These are phyloP conservation scores for Siderastrea radians DNA, from an alignment of 92 coral and sea anemone species.

Conservation along the genomic window DNA sequence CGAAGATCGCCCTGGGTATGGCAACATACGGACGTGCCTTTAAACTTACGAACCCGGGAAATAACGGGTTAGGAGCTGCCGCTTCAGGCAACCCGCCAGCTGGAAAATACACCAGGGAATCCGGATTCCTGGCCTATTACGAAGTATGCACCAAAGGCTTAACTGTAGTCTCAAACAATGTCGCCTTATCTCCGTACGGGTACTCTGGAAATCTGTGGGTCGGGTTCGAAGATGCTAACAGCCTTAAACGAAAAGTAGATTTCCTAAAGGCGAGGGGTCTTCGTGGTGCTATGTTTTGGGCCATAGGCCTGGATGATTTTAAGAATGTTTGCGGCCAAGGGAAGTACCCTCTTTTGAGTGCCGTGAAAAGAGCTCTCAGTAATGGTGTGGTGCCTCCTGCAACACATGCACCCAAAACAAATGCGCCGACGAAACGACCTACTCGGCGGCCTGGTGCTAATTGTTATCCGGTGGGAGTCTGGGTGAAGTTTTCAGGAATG, in stretches of 20 bases:
- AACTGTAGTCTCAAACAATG: conserved; percentile 26
- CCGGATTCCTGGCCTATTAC: conserved; percentile 53
- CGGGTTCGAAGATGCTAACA: conserved; percentile 19
- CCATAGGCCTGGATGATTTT: conserved; percentile 72
- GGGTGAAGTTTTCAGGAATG: too few species aligned
- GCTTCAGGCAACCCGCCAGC: conserved; percentile 11
- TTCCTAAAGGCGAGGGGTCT: conserved; percentile 50
- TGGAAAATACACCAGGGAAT: conserved; percentile 37
- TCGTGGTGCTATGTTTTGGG: conserved; percentile 79
- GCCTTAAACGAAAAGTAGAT: not conserved
- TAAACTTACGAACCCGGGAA: not conserved
- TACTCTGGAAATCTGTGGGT: conserved; percentile 34
- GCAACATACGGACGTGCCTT: conserved; percentile 59
- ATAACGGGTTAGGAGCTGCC: conserved; percentile 34
- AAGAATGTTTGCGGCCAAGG: conserved; percentile 66
- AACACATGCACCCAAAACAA: too few species aligned
- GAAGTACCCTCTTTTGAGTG: conserved; percentile 62
- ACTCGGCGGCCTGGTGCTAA: too few species aligned
- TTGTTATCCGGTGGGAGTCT: too few species aligned
- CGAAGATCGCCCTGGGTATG: conserved; percentile 46
- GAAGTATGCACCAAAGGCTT: conserved; percentile 40
- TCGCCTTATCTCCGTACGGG: conserved; percentile 54
- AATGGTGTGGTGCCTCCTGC: too few species aligned
- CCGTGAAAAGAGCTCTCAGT: conserved; percentile 35
- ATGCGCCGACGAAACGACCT: too few species aligned